Conservation (phyloP, 2,888 invertebrate genomes). For the Drosophila neotestacea region DNA sequence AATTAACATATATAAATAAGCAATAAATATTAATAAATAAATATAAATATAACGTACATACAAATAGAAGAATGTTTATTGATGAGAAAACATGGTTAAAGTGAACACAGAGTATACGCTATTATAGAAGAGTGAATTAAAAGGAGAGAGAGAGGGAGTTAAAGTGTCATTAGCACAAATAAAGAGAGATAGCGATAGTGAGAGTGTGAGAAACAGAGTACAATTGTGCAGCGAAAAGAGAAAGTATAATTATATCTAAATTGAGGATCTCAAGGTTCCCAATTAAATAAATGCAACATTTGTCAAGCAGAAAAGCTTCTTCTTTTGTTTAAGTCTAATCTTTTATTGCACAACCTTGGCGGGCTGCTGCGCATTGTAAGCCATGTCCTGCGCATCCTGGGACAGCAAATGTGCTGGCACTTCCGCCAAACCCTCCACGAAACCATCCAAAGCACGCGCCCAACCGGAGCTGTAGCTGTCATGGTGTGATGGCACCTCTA, state of each 20-base stretch:
- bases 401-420: conserved; percentile 84
- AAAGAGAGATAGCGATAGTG: conserved; percentile 7
- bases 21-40: conserved; percentile 50
- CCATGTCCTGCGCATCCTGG: conserved; percentile 87
- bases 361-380: conserved; percentile 88
- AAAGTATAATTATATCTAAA: conserved; percentile 29
- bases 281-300: conserved; percentile 63
- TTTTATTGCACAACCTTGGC: conserved; percentile 58
- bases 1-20: conserved; percentile 58
- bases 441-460: conserved; percentile 86
- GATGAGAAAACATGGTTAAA: conserved; percentile 20
- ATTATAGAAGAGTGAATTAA: background rate
- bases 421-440: conserved; percentile 85
- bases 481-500: conserved; percentile 89
- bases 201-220: conserved; percentile 15
- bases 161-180: background rate
- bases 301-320: conserved; percentile 46
- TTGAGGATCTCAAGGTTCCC: conserved; percentile 35
- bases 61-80: conserved; percentile 22
- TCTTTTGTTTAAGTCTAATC: conserved; percentile 4
- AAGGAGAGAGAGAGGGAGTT: background rate
- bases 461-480: conserved; percentile 88
- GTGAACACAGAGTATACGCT: conserved; percentile 4
- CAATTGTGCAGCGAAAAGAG: conserved; percentile 25
- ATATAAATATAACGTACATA: conserved; percentile 43